Base-by-base conservation (phyloP, 2,888 invertebrate genomes). In the Dichetophora obliterata region DNA sequence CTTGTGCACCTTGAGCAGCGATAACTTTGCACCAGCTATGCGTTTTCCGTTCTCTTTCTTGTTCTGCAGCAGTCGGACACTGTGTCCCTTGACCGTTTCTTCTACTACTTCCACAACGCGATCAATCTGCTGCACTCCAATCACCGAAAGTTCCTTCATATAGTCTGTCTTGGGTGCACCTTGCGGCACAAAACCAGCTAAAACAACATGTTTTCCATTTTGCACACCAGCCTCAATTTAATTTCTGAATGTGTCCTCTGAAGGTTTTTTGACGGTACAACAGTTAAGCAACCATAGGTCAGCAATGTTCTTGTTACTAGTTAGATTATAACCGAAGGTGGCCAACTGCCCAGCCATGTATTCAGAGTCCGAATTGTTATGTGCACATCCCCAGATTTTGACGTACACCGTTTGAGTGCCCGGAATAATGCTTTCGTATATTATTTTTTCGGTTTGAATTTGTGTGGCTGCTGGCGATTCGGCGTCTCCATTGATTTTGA, bases 71-170 rank as follows among this genome's bases (percentile, higher is more conserved):
- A 95, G 87, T 16, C 94, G 91, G 1, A 96, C 95, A 24, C 93
- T 93, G 86, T 95, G 93, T 0, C 94, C 98, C 92, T 98, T 98
- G 0, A 99, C 89, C 0, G 98, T 98, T 90, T 99, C 98, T 88
- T 99, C 99, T 0, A 99, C 98, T 0, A 99, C 97, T 90, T 99
- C 98, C 0, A 98, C 96, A 1, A 99, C 96, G 78, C 98, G 91
- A 88, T 99, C 98, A 78, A 99, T 99, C 91, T 99, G 99, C 85
- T 99, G 98, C 0, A 99, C 98, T 0, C 99, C 99, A n/a, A 99
- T 95, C 1, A 98, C 92, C 82, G 98, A 98, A 9, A 98, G 91
- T 0, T 96, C 89, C 52, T 82, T 84, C 0, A 89, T 80, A 78
- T 92, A 92, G 0, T 89, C 89, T 0, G 94, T 91, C 72, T 94